These are phyloP conservation scores for Clitarchus hookeri DNA, from an alignment of 2,888 invertebrate genomes.

Conservation along the genomic window DNA sequence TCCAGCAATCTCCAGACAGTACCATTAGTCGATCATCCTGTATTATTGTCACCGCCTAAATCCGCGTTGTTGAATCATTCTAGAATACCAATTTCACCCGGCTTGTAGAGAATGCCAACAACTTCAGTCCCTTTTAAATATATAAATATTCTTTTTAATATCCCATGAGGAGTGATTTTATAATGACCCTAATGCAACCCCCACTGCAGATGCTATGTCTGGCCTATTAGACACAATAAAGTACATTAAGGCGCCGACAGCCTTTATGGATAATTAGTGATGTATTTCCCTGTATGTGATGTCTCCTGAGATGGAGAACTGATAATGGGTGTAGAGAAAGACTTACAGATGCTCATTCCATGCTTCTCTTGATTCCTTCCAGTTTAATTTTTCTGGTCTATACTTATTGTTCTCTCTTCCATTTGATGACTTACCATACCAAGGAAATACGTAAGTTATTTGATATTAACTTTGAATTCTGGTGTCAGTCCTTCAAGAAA, in stretches of 20 bases:
- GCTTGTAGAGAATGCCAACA: slow-evolving; percentile 22
- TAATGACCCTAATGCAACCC: not conserved
- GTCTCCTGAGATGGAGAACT: not conserved
- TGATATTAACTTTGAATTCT: slow-evolving; percentile 10
- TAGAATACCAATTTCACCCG: not conserved
- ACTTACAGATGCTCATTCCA: not conserved
- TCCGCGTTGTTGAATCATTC: not conserved
- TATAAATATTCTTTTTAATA: too few relatives aligned
- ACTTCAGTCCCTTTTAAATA: not conserved
- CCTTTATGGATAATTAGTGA: not conserved
- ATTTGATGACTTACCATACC: not conserved
- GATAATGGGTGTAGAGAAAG: not conserved
- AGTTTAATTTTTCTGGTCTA: not conserved
- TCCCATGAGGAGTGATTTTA: not conserved
- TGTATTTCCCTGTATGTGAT: not conserved
- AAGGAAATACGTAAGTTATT: not conserved
- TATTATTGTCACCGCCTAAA: not conserved
- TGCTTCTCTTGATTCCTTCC: not conserved
- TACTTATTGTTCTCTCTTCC: not conserved
- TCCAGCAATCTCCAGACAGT: slow-evolving; percentile 29
- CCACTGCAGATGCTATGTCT: not conserved
- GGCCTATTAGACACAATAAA: not conserved
- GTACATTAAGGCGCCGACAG: not conserved
- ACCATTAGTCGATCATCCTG: slow-evolving; percentile 11
- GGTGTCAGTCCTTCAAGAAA: slow-evolving; percentile 44